Conservation (phyloP, 2,797 vertebrate genomes). For the Poeciliopsis turneri region DNA sequence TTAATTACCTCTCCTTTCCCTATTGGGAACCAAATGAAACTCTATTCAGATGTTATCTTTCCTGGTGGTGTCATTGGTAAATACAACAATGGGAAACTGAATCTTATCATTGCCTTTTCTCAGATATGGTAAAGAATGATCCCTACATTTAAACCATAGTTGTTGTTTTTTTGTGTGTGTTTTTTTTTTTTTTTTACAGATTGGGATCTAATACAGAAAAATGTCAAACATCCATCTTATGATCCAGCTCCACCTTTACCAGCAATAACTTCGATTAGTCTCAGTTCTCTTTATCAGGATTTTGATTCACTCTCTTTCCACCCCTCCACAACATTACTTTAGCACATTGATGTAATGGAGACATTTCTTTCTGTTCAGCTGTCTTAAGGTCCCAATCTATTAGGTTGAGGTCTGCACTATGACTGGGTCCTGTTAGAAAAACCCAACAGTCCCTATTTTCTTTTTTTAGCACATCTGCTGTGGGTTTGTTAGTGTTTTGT, state of each 20-base stretch:
- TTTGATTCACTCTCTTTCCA: neutral
- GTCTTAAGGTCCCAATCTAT: neutral
- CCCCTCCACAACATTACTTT: neutral
- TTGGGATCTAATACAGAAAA: too few species aligned
- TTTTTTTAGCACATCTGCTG: neutral
- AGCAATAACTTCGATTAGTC: neutral
- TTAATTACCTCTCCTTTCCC: conserved; percentile 21
- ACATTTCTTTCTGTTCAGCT: neutral
- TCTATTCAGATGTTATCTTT: conserved; percentile 17
- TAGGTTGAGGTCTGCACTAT: neutral
- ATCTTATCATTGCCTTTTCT: neutral
- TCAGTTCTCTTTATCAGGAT: neutral
- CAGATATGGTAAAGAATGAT: neutral
- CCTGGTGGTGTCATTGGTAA: neutral
- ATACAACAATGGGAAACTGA: neutral
- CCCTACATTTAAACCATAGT: neutral
- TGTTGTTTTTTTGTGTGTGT: too few species aligned
- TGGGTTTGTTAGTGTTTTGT: neutral
- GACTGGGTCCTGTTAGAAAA: neutral
- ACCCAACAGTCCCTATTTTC: neutral
- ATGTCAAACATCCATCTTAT: neutral
- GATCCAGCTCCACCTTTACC: neutral
- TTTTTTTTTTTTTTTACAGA: neutral
- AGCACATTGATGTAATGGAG: neutral
- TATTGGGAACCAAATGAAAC: conserved; percentile 3